Conservation (phyloP, 2,113 vertebrate genomes). For the Redunca redunca region DNA sequence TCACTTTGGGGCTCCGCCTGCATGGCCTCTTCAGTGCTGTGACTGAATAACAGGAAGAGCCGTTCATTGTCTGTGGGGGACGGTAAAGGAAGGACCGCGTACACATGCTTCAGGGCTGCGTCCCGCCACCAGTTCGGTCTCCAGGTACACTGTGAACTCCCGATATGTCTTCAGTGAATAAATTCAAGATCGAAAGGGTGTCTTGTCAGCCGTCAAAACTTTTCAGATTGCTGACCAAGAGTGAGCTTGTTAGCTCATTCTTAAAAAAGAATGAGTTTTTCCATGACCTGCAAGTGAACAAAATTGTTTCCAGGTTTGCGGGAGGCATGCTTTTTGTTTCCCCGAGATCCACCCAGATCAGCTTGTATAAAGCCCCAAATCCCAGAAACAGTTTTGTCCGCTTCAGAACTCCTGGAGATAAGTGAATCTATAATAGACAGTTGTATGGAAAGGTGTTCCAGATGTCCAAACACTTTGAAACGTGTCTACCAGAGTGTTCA, state of each 20-base stretch:
- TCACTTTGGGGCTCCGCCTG: background rate
- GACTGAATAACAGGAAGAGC: too few relatives aligned
- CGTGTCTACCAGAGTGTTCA: background rate
- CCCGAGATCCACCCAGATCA: slow-evolving; percentile 8
- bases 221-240: background rate
- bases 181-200: background rate
- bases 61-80: background rate
- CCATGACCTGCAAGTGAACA: background rate
- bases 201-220: background rate
- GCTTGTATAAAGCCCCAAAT: slow-evolving; percentile 12
- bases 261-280: background rate
- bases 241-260: background rate
- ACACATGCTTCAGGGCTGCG: background rate
- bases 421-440: background rate
- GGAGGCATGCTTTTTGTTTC: slow-evolving; percentile 15
- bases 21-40: background rate
- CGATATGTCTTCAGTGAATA: background rate
- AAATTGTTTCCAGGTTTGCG: slow-evolving; percentile 51
- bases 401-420: slow-evolving; percentile 27
- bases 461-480: slow-evolving; percentile 37
- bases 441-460: slow-evolving; percentile 50
- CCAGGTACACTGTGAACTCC: background rate
- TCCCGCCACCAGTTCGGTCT: background rate
- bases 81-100: fast-evolving
- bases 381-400: slow-evolving; percentile 6